Evolutionary conservation across 1,140 invertebrate genomes (phyloP).

Genomic region (Littorina saxatilis): DNA sequence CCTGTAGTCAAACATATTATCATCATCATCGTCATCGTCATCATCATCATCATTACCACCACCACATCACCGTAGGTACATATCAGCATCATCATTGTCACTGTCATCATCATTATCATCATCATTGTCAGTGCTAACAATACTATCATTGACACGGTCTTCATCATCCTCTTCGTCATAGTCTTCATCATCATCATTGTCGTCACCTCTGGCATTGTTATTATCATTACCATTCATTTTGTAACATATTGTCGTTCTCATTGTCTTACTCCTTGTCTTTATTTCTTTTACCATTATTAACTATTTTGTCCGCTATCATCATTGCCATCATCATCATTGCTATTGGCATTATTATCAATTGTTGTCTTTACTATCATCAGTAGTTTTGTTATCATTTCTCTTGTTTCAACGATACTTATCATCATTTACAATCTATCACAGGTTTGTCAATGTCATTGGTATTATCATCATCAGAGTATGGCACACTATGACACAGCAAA

Average conservation of each 20-base stretch:
- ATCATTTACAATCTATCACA: conserved; percentile 62
- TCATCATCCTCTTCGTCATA: not conserved
- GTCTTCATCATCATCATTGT: not conserved
- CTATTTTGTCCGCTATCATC: not conserved
- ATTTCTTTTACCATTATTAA: no score
- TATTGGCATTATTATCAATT: no score
- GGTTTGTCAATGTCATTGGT: conserved; percentile 32
- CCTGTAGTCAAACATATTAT: conserved; percentile 43
- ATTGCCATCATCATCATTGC: not conserved
- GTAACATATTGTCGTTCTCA: no score
- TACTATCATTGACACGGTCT: conserved; percentile 61
- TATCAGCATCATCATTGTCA: not conserved
- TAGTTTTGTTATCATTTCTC: conserved; percentile 65
- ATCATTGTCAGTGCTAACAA: conserved; percentile 43
- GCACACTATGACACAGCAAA: no score
- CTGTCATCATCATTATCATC: not conserved
- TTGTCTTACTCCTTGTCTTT: no score
- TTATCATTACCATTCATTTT: not conserved
- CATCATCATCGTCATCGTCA: not conserved
- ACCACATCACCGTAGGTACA: no score
- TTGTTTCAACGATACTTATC: conserved; percentile 59
- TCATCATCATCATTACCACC: not conserved
- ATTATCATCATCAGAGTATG: no score
- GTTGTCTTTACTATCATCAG: conserved; percentile 38
- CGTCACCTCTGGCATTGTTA: not conserved